Evolutionary conservation across 2,113 vertebrate species (phyloP), one percentile per base, ranked within the genome.

Genomic region (Lophius piscatorius): DNA sequence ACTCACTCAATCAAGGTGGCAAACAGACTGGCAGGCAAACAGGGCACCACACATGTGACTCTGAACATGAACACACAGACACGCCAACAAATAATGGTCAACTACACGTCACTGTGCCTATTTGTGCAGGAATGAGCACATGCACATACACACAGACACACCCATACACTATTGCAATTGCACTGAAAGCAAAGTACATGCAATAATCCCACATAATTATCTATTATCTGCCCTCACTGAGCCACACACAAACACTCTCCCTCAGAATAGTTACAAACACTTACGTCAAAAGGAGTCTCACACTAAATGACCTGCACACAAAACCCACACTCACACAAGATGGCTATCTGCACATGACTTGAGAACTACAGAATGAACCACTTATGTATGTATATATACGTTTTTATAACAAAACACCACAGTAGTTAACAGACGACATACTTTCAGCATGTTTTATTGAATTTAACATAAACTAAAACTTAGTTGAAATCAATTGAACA

Each of bases 201-300:
- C 11, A 11, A 51, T 63, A 71, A 65, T 59, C 45, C 29, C 24
- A 57, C 46, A 71, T 50, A 39, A 56, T 73, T 58, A 69, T 28
- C 1, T 57, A 61, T 61, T 48, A 68, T 34, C 45, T 18, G 20
- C 14, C 48, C 48, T 56, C 38, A 48, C n/a, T 17, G 34, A 56
- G 59, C 55, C 48, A 38, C 11, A 58, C 29, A 28, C 26, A 35
- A 26, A 52, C 11, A 47, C 24, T 42, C 21, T 14, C 21, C 56
- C 42, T 17, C 54, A 41, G n/a, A n/a, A n/a, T n/a, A n/a, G n/a
- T n/a, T n/a, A n/a, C 38, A 38, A 20, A 50, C 58, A 33, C 35
- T 9, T 18, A 4, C 44, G 6, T n/a, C n/a, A n/a, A n/a, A n/a
- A n/a, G n/a, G n/a, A n/a, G n/a, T n/a, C n/a, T n/a, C 26, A 8